phyloP scores from a whole-genome alignment of 2,888 invertebrate genomes.

The Parthenolecanium corni region DNA sequence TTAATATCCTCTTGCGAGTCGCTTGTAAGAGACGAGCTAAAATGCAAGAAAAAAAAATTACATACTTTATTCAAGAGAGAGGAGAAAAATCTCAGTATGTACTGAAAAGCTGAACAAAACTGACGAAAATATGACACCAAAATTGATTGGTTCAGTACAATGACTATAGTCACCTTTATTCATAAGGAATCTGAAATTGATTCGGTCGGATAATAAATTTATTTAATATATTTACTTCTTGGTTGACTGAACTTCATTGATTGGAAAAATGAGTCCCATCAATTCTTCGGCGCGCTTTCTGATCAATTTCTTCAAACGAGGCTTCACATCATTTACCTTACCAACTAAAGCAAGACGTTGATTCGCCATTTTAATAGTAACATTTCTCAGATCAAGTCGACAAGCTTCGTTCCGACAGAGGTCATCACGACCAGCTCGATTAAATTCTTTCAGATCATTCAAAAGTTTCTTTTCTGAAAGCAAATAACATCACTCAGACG shows the following conservation, averaged over 20 bases:
- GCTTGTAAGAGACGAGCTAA: conserved; percentile 4
- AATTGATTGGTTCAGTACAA: conserved; percentile 1
- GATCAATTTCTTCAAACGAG: conserved; percentile 47
- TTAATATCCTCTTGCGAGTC: conserved; percentile 34
- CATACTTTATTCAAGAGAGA: conserved; percentile 17
- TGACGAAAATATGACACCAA: conserved; percentile 10
- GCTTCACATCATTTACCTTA: conserved; percentile 39
- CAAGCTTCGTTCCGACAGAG: conserved; percentile 52
- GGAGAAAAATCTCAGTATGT: conserved; percentile 17
- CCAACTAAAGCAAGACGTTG: conserved; percentile 41
- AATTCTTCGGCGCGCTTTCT: conserved; percentile 50
- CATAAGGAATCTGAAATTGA: no score
- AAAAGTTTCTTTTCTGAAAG: conserved; percentile 38
- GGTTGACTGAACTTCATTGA: conserved; percentile 38
- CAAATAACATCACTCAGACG: not conserved
- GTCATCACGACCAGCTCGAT: conserved; percentile 42
- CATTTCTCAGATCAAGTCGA: conserved; percentile 49
- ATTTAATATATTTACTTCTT: conserved; percentile 39
- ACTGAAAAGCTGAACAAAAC: no score
- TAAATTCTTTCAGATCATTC: conserved; percentile 38
- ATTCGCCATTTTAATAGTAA: conserved; percentile 44
- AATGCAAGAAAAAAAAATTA: no score
- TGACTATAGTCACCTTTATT: no score
- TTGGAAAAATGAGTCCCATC: conserved; percentile 57
- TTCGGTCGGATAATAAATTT: not conserved